A percentile compares a stretch with the other conserved stretches of the same genome.
Evolutionary conservation across 1,140 invertebrate genomes (phyloP).

Genomic region (Pogonus chalceus): DNA sequence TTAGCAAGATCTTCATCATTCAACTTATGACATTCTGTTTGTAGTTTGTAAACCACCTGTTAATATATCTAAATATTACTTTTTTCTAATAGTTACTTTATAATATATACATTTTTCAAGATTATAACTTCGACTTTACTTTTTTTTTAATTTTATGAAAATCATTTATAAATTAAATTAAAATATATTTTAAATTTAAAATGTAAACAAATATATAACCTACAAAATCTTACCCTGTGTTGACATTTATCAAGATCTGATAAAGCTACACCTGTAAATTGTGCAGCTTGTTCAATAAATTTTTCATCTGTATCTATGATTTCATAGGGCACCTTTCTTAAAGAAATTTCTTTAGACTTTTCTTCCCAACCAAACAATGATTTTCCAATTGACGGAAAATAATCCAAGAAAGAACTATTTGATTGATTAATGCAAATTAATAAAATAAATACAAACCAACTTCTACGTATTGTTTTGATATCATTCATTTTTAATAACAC

Average conservation of each 20-base stretch:
- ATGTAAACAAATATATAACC: not conserved
- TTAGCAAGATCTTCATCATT: slow-evolving; percentile 57
- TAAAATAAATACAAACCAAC: not conserved
- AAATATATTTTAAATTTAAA: slow-evolving; percentile 1
- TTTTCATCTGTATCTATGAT: slow-evolving; percentile 50
- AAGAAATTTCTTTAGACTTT: not conserved
- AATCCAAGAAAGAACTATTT: not conserved
- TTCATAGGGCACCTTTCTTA: slow-evolving; percentile 44
- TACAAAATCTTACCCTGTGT: slow-evolving; percentile 40
- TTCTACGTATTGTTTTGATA: not conserved
- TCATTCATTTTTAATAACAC: not conserved
- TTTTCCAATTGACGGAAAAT: not conserved
- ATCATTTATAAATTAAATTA: slow-evolving; percentile 4
- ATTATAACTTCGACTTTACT: not conserved
- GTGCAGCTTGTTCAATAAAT: slow-evolving; percentile 50
- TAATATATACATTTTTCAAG: not conserved
- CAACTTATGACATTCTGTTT: slow-evolving; percentile 45
- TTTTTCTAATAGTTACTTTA: slow-evolving; percentile 7
- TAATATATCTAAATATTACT: slow-evolving; percentile 16
- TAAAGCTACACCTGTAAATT: slow-evolving; percentile 43
- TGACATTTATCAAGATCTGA: slow-evolving; percentile 55
- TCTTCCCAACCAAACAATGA: not conserved
- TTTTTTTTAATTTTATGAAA: not conserved
- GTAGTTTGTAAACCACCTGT: slow-evolving; percentile 48
- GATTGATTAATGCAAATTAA: not conserved